Percentiles rank a stretch among this genome's conserved stretches.
phyloP scores from a whole-genome alignment of 2,888 invertebrate species.

The Temnothorax ravouxi region DNA sequence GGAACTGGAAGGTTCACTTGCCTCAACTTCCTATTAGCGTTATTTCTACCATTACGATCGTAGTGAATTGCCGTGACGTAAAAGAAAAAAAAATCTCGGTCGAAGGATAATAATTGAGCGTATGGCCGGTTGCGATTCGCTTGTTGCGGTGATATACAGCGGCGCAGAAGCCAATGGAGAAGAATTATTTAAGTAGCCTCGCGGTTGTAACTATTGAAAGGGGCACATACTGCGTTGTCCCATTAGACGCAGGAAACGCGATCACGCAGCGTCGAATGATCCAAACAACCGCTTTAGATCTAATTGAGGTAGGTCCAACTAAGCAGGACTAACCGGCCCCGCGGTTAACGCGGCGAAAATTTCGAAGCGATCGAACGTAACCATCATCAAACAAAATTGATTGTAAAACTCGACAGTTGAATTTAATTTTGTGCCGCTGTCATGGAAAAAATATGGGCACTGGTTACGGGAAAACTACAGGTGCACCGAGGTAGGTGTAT shows the following conservation, averaged over 20 bases:
- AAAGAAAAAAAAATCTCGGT: conserved; percentile 62
- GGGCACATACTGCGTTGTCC: conserved; percentile 51
- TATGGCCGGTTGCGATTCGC: conserved; percentile 66
- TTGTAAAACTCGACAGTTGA: conserved; percentile 10
- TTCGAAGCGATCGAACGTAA: neutral
- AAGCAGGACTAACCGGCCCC: conserved; percentile 13
- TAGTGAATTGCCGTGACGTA: conserved; percentile 56
- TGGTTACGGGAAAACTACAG: conserved; percentile 25
- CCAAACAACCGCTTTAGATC: conserved; percentile 29
- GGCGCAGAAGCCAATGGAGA: conserved; percentile 69
- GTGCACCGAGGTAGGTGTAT: neutral
- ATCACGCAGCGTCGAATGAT: conserved; percentile 50
- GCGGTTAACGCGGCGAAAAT: conserved; percentile 18
- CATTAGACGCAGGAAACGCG: conserved; percentile 69
- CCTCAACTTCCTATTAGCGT: conserved; percentile 28
- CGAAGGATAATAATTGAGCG: conserved; percentile 70
- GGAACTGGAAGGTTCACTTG: conserved; percentile 10
- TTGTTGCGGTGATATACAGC: conserved; percentile 64
- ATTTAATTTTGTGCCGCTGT: neutral
- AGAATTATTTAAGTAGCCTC: conserved; percentile 74
- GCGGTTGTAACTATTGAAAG: conserved; percentile 62
- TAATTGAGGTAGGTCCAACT: conserved; percentile 30
- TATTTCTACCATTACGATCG: conserved; percentile 36
- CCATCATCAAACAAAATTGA: neutral
- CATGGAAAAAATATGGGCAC: conserved; percentile 4